Conservation (phyloP, 1,140 invertebrate genomes). For the Papilio xuthus region DNA sequence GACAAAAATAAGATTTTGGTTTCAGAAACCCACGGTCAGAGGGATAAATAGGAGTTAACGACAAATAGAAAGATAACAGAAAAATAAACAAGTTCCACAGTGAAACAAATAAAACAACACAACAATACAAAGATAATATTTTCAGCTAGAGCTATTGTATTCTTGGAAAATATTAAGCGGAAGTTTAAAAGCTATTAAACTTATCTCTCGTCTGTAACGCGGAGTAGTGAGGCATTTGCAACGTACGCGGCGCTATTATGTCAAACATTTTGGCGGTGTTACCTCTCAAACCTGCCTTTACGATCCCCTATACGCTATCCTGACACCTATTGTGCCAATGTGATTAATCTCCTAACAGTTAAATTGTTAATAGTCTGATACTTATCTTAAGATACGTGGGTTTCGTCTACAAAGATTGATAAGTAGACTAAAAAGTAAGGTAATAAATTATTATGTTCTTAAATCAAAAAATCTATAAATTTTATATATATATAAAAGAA, state of each 20-base stretch:
- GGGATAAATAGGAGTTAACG: too few species aligned
- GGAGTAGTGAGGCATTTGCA: slow-evolving; percentile 9
- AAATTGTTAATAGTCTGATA: slow-evolving; percentile 53
- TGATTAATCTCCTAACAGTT: slow-evolving; percentile 71
- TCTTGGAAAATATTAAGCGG: slow-evolving; percentile 32
- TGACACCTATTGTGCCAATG: slow-evolving; percentile 70
- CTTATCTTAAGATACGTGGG: slow-evolving; percentile 57
- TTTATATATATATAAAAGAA: too few species aligned
- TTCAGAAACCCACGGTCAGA: too few species aligned
- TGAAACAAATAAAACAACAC: neutral
- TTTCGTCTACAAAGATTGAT: slow-evolving; percentile 56
- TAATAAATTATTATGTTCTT: too few species aligned
- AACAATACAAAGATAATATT: slow-evolving; percentile 18
- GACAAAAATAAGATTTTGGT: too few species aligned
- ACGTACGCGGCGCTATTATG: slow-evolving; percentile 45
- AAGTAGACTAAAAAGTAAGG: neutral
- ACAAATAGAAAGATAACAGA: neutral
- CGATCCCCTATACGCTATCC: slow-evolving; percentile 52
- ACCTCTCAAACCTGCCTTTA: slow-evolving; percentile 63
- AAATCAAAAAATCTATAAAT: too few species aligned
- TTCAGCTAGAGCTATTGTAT: slow-evolving; percentile 22
- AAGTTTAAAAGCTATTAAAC: slow-evolving; percentile 32
- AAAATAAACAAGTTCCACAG: neutral
- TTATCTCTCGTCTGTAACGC: slow-evolving; percentile 24
- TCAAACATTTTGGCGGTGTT: slow-evolving; percentile 58